Evolutionary conservation across 2,888 invertebrate genomes (phyloP), one percentile per base, ranked within the genome.

Genomic region (Urechis unicinctus): DNA sequence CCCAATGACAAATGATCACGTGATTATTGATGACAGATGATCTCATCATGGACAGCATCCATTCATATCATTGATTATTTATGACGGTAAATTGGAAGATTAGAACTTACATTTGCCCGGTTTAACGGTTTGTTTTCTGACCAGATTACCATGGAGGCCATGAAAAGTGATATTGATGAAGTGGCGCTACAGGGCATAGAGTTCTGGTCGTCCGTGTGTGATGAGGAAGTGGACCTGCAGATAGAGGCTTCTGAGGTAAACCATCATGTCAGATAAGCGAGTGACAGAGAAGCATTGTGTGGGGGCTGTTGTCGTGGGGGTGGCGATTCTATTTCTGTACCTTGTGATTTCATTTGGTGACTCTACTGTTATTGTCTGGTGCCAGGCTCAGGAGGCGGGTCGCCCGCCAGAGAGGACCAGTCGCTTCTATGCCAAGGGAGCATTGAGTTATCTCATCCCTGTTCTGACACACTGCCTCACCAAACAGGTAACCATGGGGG

Each of bases 151-250:
- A 81, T 98, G 73, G 93, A 95, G 79, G 96, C 98, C 9, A 99
- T 99, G 94, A 94, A 93, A 77, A 91, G 91, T 22, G 92, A 93
- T 62, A 85, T 89, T 63, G 95, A 97, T 80, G 95, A 96, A 67
- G 89, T 99, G 53, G 88, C 94, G 22, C 83, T 97, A 55, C 97
- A 97, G 82, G 98, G 98, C 65, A 97, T 99, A 76, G 98, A 99
- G 79, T 99, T 99, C 81, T 99, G 99, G 98, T 97, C 96, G 3
- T 97, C 95, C 70, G 96, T 98, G 0, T 95, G 97, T 73, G 98
- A 99, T 80, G 98, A 97, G 81, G 98, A 99, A 81, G 92, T 96
- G 36, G 96, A 96, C 80, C 64, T 75, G 29, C 71, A 72, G 22
- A 76, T 95, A 75, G 95, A 96, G 79, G 91, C 90, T 70, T 88